Percentiles rank a stretch among this genome's conserved stretches.
phyloP scores from a whole-genome alignment of 2,888 invertebrate genomes.

The Morpho helenor region DNA sequence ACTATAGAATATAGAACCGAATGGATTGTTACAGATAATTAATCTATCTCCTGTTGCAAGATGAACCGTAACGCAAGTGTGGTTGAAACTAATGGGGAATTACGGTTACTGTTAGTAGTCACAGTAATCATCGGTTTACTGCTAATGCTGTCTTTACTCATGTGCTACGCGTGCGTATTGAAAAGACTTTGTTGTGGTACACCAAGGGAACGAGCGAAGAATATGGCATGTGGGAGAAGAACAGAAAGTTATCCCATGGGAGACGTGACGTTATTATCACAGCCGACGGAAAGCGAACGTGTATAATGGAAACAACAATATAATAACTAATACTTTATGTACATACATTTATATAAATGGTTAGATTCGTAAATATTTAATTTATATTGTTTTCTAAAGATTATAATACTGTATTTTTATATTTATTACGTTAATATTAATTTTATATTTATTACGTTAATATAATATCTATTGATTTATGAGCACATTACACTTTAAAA shows the following conservation, averaged over 20 bases:
- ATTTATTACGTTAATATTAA: too few species aligned
- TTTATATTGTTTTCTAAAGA: too few species aligned
- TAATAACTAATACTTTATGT: not conserved
- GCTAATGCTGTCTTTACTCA: conserved; percentile 80
- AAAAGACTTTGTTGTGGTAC: conserved; percentile 81
- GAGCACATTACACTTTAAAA: too few species aligned
- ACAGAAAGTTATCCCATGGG: conserved; percentile 80
- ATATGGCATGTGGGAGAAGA: conserved; percentile 51
- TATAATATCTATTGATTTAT: too few species aligned
- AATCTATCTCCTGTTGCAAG: conserved; percentile 21
- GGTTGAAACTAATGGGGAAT: conserved; percentile 74
- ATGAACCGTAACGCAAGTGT: conserved; percentile 62
- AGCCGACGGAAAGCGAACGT: conserved; percentile 80
- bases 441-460: too few species aligned
- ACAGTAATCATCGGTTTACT: conserved; percentile 80
- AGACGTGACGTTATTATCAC: conserved; percentile 80
- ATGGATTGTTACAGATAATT: conserved; percentile 25
- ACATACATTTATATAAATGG: too few species aligned
- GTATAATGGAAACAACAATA: conserved; percentile 38
- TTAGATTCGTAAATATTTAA: too few species aligned
- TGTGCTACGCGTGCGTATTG: conserved; percentile 84
- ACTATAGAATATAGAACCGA: too few species aligned
- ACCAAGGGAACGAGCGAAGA: conserved; percentile 66
- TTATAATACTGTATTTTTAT: too few species aligned
- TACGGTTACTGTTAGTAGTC: conserved; percentile 78